Percentiles rank a stretch among this genome's conserved stretches.
Evolutionary conservation across 2,797 vertebrate species (phyloP).

Genomic region (Gallirallus australis): DNA sequence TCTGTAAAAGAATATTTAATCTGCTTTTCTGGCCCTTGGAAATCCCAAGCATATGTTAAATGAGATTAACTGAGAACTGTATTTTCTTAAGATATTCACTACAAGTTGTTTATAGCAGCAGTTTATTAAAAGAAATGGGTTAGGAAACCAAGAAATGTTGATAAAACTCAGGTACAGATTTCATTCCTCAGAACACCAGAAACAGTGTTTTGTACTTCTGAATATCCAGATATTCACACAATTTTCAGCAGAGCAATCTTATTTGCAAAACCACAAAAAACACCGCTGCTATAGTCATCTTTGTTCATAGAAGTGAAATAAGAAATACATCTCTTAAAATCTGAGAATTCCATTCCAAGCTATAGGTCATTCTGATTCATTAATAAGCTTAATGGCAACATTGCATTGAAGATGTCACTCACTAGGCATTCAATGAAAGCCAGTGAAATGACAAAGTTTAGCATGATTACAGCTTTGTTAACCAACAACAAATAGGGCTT

Average conservation of each 20-base stretch:
- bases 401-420: neutral
- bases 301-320: neutral
- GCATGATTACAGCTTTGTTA: neutral
- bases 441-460: neutral
- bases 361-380: neutral
- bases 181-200: neutral
- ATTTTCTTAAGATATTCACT: constrained; percentile 22
- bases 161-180: neutral
- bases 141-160: neutral
- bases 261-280: neutral
- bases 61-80: neutral
- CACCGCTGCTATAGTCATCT: neutral
- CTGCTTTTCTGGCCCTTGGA: neutral
- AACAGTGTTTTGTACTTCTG: neutral
- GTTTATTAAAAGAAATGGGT: neutral
- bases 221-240: neutral
- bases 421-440: neutral
- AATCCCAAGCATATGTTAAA: constrained; percentile 23
- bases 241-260: neutral
- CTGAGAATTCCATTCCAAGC: neutral
- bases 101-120: neutral
- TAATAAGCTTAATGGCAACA: neutral
- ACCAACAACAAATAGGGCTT: neutral
- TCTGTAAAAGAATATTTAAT: constrained; percentile 45
- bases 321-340: neutral